phyloP scores from a whole-genome alignment of 2,797 vertebrate genomes.

The Dryobates pubescens region DNA sequence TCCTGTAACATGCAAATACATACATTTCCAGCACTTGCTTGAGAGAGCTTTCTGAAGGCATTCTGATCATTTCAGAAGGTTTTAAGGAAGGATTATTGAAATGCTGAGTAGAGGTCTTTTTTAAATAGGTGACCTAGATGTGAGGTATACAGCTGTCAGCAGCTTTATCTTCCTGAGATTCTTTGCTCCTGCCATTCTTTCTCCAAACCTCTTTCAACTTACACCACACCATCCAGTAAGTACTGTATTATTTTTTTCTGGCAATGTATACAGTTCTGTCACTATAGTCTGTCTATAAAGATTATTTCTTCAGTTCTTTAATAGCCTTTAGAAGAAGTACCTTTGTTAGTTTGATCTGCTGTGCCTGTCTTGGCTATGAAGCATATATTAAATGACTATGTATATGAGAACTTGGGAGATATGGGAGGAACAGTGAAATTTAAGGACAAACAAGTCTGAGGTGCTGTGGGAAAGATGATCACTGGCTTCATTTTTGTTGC shows the following conservation, averaged over 20 bases:
- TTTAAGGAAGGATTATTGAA: constrained; percentile 21
- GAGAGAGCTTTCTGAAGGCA: background rate
- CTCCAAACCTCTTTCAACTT: constrained; percentile 97
- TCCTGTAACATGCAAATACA: background rate
- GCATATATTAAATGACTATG: background rate
- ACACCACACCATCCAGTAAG: constrained; percentile 95
- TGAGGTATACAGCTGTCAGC: constrained; percentile 97
- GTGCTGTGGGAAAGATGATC: background rate
- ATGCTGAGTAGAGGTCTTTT: background rate
- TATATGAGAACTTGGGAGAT: background rate
- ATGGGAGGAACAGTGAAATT: background rate
- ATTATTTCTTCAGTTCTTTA: background rate
- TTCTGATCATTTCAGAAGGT: constrained; percentile 1
- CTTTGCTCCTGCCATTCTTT: constrained; percentile 97
- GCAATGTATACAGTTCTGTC: background rate
- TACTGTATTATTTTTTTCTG: background rate
- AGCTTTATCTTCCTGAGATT: constrained; percentile 98
- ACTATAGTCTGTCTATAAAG: background rate
- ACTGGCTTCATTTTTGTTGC: background rate
- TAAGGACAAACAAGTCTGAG: background rate
- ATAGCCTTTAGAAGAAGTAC: background rate
- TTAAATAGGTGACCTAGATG: constrained; percentile 90
- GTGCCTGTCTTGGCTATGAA: background rate
- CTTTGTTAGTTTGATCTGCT: background rate
- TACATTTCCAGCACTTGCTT: background rate